Conservation (phyloP, 2,797 vertebrate species). For the Epinephelus awoara region DNA sequence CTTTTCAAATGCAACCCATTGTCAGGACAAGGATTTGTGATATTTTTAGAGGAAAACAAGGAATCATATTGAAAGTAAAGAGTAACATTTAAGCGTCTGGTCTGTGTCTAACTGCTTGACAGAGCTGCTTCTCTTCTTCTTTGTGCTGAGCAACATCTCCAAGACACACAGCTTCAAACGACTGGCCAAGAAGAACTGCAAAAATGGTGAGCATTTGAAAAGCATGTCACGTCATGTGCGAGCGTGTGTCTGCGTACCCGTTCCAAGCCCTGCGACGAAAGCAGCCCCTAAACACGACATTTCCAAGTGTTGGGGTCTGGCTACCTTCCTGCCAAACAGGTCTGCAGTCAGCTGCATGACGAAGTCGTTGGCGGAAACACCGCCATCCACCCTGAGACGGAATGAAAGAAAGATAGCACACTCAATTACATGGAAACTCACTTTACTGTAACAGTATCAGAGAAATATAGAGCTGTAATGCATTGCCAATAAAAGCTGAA, state of each 20-base stretch:
- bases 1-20: constrained; percentile 44
- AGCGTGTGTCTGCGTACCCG: constrained; percentile 84
- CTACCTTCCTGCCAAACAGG: constrained; percentile 89
- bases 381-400: constrained; percentile 91
- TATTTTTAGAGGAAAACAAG: constrained; percentile 51
- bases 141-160: constrained; percentile 10
- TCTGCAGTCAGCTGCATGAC: constrained; percentile 98
- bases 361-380: constrained; percentile 94
- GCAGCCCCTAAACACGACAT: constrained; percentile 96
- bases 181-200: not conserved
- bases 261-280: constrained; percentile 92
- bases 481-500: constrained; percentile 53
- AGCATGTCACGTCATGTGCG: not conserved
- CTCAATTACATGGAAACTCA: constrained; percentile 36
- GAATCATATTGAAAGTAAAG: constrained; percentile 1
- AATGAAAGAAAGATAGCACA: not conserved
- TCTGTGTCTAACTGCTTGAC: constrained; percentile 5
- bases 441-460: constrained; percentile 50
- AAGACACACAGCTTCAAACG: constrained; percentile 9
- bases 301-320: constrained; percentile 86
- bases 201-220: not conserved
- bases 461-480: constrained; percentile 48
- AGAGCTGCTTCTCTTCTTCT: constrained; percentile 4
- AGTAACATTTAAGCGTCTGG: not conserved
- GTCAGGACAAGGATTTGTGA: constrained; percentile 20